Evolutionary conservation across 2,113 vertebrate genomes (phyloP).

Genomic region (Pterocles gutturalis): DNA sequence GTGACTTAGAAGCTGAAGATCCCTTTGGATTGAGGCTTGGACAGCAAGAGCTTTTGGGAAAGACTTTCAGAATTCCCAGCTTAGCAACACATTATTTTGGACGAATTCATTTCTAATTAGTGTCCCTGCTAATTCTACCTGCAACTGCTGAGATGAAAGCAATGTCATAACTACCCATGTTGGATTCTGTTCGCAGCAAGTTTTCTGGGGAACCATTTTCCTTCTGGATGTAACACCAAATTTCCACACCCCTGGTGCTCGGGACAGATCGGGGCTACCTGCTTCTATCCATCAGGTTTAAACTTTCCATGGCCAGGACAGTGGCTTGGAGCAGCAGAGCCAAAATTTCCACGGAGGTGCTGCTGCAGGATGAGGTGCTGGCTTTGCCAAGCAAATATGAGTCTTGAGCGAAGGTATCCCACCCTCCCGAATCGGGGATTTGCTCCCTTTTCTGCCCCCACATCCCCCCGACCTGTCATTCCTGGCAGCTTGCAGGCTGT

Average conservation of each 20-base stretch:
- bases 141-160: background rate
- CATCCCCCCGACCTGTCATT: background rate
- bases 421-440: background rate
- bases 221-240: background rate
- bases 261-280: background rate
- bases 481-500: background rate
- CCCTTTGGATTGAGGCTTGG: background rate
- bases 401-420: background rate
- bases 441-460: background rate
- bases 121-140: background rate
- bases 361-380: background rate
- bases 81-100: background rate
- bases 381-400: background rate
- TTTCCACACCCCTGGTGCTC: background rate
- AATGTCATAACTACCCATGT: background rate
- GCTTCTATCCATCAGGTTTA: background rate
- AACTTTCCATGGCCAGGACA: slow-evolving; percentile 3
- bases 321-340: background rate
- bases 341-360: background rate
- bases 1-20: background rate
- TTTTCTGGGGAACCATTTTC: background rate
- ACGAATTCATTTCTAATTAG: background rate
- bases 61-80: background rate
- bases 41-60: slow-evolving; percentile 5
- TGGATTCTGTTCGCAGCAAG: background rate